phyloP scores from a whole-genome alignment of 1,140 invertebrate species.

The Drosophila pachea region DNA sequence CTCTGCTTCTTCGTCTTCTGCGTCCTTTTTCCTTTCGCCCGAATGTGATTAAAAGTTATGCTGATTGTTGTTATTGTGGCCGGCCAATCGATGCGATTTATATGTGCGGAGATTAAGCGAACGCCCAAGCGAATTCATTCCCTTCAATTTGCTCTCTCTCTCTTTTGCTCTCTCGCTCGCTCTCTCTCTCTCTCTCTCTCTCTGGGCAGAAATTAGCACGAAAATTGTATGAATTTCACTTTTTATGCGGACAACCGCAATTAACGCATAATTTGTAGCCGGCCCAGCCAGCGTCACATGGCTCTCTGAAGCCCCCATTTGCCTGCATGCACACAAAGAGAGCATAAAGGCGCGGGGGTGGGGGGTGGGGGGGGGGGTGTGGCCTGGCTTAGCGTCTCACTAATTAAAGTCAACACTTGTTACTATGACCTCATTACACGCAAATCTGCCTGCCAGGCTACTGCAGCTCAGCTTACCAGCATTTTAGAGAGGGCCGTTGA shows the following conservation, averaged over 20 bases:
- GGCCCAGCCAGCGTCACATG: slow-evolving; percentile 39
- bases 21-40: too few species aligned
- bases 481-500: too few species aligned
- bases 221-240: slow-evolving; percentile 4
- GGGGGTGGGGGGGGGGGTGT: neutral
- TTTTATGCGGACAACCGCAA: slow-evolving; percentile 36
- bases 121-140: too few species aligned
- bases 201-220: neutral
- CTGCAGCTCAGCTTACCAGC: slow-evolving; percentile 27
- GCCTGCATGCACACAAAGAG: slow-evolving; percentile 26
- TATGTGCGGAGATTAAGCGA: too few species aligned
- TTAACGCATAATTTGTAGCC: slow-evolving; percentile 61
- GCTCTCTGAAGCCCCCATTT: slow-evolving; percentile 35
- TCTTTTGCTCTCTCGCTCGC: too few species aligned
- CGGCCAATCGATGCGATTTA: slow-evolving; percentile 8
- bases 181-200: too few species aligned
- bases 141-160: too few species aligned
- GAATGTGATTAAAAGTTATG: slow-evolving; percentile 22
- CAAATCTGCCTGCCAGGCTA: slow-evolving; percentile 52
- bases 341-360: neutral
- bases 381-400: slow-evolving; percentile 32
- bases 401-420: slow-evolving; percentile 77
- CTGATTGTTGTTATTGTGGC: too few species aligned
- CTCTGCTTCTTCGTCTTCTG: too few species aligned
- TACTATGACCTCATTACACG: slow-evolving; percentile 73